Evolutionary conservation across 2,113 vertebrate genomes (phyloP).

Genomic region (Ivindomyrus marchei): DNA sequence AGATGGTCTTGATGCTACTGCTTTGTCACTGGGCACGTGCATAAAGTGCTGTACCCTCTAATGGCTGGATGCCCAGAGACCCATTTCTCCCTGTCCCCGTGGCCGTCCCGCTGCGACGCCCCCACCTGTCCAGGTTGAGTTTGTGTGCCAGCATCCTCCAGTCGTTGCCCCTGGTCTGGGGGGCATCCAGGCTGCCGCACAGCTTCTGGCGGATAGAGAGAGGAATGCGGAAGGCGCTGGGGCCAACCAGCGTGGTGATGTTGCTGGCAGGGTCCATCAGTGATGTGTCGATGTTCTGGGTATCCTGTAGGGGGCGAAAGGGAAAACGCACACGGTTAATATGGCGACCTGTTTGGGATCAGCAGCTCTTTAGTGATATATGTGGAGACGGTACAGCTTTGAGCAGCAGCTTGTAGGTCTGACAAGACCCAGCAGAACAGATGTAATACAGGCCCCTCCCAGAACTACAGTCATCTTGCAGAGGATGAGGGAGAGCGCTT

Average conservation of each 20-base stretch:
- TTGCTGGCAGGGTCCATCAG: slow-evolving; percentile 78
- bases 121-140: slow-evolving; percentile 89
- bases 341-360: not conserved
- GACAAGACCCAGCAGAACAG: not conserved
- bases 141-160: slow-evolving; percentile 97
- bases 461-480: not conserved
- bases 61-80: not conserved
- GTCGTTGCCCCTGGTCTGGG: slow-evolving; percentile 91
- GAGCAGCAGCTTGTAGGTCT: not conserved
- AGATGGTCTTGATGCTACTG: not conserved
- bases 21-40: not conserved
- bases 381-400: not conserved
- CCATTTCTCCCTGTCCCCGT: not conserved
- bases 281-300: slow-evolving; percentile 78
- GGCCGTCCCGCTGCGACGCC: not conserved
- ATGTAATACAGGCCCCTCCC: not conserved
- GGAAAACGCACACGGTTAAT: not conserved
- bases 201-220: slow-evolving; percentile 94
- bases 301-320: slow-evolving; percentile 63
- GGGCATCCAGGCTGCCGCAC: slow-evolving; percentile 91
- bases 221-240: slow-evolving; percentile 87
- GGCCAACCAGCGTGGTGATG: slow-evolving; percentile 82
- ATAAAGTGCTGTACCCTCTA: not conserved
- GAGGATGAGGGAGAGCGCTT: not conserved
- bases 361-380: not conserved